Evolutionary conservation across 2,797 vertebrate species (phyloP), one percentile per base, ranked within the genome.

Genomic region (Sebastes oblongus): DNA sequence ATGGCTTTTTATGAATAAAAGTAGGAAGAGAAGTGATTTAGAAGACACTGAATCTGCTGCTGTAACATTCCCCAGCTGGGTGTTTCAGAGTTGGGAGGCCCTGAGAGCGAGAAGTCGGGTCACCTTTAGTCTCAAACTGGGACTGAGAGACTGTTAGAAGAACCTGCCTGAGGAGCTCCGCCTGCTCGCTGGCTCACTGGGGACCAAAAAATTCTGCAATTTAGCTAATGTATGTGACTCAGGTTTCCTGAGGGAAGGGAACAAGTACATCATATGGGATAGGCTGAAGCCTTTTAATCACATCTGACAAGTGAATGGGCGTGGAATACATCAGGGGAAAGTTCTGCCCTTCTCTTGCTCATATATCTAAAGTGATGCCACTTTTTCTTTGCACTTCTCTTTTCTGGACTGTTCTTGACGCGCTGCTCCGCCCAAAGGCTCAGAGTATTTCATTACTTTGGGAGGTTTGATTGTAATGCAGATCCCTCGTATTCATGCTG

Each of bases 151-250:
- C 61, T 46, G 76, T 82, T 67, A 62, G 66, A 78, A 46, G 86
- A 86, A 83, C 50, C 66, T 59, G 89, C 91, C 88, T 1, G 73
- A 88, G 89, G 89, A 89, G 61, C 87, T 78, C 72, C 2, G 36
- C 54, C 85, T 66, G 64, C 76, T 81, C 25, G 66, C 71, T n/a
- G 14, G 56, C 79, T 84, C 86, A 83, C 56, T 72, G 20, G 70
- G 42, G 84, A 88, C 59, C 73, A 71, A 77, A 82, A 82, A 88
- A 81, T 75, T 82, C 82, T 39, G 89, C 82, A 87, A 84, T 93
- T 92, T 91, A 88, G 78, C 74, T 94, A 87, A 92, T 87, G 86
- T 87, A 91, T 91, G 85, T 84, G 81, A 80, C 67, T 88, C 27
- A 8, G 59, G 73, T 88, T 87, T 87, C 91, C 91, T 83, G 77